Percentiles rank a stretch among this genome's conserved stretches.
Evolutionary conservation across 2,888 invertebrate genomes (phyloP).

Genomic region (Hydrotaea diabolus): DNA sequence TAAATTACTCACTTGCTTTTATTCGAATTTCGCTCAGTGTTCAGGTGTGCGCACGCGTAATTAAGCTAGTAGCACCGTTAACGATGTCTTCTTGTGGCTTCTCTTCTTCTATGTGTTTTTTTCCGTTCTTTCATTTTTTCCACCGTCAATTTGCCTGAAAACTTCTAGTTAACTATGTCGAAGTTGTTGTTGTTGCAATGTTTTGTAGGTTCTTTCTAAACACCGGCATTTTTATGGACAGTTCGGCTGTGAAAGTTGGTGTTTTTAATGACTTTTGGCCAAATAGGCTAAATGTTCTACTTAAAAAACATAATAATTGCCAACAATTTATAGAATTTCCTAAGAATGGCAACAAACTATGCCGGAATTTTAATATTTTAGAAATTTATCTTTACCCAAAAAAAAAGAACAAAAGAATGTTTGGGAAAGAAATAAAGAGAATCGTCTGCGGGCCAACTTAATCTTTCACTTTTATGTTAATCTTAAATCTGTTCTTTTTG

Average conservation of each 20-base stretch:
- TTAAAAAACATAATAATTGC: neutral
- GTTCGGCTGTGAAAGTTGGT: slow-evolving; percentile 55
- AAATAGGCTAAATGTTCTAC: slow-evolving; percentile 13
- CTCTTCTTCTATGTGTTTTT: neutral
- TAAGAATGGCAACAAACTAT: neutral
- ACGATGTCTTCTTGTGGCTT: slow-evolving; percentile 38
- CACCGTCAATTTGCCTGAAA: slow-evolving; percentile 24
- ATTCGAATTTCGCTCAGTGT: neutral
- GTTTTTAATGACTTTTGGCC: neutral
- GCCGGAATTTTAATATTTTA: too few relatives aligned
- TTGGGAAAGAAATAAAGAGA: too few relatives aligned
- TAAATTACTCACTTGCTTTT: too few relatives aligned
- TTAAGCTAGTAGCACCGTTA: slow-evolving; percentile 42
- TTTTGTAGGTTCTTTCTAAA: neutral
- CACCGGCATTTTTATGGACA: neutral
- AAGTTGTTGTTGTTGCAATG: slow-evolving; percentile 12
- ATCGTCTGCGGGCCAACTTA: too few relatives aligned
- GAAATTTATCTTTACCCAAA: too few relatives aligned
- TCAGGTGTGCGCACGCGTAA: slow-evolving; percentile 41
- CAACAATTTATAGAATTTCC: neutral
- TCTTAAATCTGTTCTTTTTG: too few relatives aligned
- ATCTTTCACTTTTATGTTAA: too few relatives aligned
- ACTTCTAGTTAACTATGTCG: slow-evolving; percentile 22
- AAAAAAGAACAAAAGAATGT: too few relatives aligned
- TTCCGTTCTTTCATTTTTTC: neutral